Base-by-base conservation (phyloP, 2,113 vertebrate genomes). In the Nymphicus hollandicus region DNA sequence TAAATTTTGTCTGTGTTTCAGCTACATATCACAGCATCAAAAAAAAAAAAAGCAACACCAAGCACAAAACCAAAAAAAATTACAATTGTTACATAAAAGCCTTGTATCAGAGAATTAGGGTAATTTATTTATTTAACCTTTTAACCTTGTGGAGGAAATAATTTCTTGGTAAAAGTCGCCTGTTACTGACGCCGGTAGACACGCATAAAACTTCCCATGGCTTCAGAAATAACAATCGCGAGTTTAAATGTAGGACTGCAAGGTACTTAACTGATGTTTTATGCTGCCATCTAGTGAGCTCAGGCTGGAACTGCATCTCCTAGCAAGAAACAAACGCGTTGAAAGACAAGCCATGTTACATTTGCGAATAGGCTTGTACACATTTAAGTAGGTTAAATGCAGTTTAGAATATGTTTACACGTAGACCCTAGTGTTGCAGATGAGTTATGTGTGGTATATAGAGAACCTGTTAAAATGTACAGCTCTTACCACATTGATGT, bases 221-320 rank as follows among this genome's bases (percentile, higher is more conserved):
- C 17, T 13, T 58, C 52, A 81, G 73, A 58, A 87, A 78, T 44
- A 37, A 13, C 19, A 70, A 25, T 27, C 3, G 16, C 20, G 2
- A 10, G 88, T 93, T 70, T 82, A 16, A 46, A 72, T 70, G 29
- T 44, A 43, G 9, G 24, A 65, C 35, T 11, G 3, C 11, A 13
- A 55, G 44, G 43, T 58, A 23, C 25, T 46, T 64, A 89, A 64
- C n/a, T 92, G 17, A 89, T 55, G 58, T 52, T 76, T 84, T 64
- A 31, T 61, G 92, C 92, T 94, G 29, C 78, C 89, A 88, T 81
- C 91, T 97, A 91, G 81, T 93, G 92, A 95, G 15, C 10, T 35
- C 14, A 77, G 43, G 1, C 6, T 52, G 43, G 86, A 96, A 81
- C 53, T 92, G 27, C 94, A 70, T 37, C 3, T 11, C 28, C 11